phyloP scores from a whole-genome alignment of 2,113 vertebrate species.

The Sceloporus tristichus region DNA sequence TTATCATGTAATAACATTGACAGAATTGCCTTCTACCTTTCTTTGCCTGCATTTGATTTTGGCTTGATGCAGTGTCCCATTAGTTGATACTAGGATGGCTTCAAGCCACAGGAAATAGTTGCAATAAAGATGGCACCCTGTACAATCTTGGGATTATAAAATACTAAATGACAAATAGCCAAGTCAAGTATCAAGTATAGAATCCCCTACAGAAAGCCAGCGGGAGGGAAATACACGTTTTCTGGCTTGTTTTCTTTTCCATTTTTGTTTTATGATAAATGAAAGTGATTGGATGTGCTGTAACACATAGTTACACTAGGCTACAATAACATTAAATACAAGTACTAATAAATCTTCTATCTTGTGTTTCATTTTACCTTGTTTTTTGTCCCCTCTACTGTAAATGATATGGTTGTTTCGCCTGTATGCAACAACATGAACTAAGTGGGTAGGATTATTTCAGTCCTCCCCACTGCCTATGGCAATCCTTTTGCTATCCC shows the following conservation, averaged over 20 bases:
- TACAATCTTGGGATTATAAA: conserved; percentile 62
- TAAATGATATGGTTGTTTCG: conserved; percentile 43
- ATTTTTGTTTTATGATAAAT: conserved; percentile 26
- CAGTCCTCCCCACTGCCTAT: conserved; percentile 16
- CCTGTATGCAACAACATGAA: conserved; percentile 12
- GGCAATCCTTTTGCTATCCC: conserved; percentile 42
- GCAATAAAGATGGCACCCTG: conserved; percentile 57
- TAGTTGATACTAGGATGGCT: conserved; percentile 55
- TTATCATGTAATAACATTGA: conserved; percentile 47
- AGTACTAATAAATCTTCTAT: conserved; percentile 44
- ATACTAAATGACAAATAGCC: conserved; percentile 69
- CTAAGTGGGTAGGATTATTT: conserved; percentile 23
- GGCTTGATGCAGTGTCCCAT: conserved; percentile 50
- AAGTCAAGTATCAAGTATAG: conserved; percentile 55
- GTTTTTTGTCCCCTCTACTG: background rate
- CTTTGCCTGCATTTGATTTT: conserved; percentile 49
- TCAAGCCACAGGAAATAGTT: conserved; percentile 64
- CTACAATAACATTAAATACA: conserved; percentile 38
- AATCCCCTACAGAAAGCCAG: conserved; percentile 56
- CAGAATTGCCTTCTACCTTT: conserved; percentile 47
- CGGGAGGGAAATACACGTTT: conserved; percentile 45
- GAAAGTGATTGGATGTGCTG: conserved; percentile 41
- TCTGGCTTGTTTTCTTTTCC: conserved; percentile 45
- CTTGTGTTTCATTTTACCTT: background rate
- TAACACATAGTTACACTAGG: conserved; percentile 46